Percentiles rank a stretch among this genome's conserved stretches.
Evolutionary conservation across 2,113 vertebrate genomes (phyloP).

Genomic region (Urocynchramus pylzowi): DNA sequence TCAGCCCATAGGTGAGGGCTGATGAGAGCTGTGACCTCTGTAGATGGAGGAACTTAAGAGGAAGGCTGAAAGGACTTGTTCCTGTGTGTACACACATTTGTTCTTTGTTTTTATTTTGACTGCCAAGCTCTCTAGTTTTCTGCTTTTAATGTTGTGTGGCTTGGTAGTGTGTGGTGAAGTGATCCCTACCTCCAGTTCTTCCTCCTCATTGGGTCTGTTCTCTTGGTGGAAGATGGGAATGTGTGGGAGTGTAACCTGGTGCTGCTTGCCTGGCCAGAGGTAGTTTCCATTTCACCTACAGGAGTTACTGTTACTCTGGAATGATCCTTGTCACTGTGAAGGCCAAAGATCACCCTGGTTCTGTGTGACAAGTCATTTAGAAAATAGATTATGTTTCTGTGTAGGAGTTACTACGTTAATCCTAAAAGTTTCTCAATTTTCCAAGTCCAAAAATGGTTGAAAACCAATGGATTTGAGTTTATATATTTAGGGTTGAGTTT

Average conservation of each 20-base stretch:
- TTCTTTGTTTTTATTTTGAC: neutral
- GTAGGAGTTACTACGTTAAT: neutral
- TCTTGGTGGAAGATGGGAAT: accelerated
- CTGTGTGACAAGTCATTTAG: neutral
- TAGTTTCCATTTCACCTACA: neutral
- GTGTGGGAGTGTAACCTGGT: accelerated
- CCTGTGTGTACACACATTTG: neutral
- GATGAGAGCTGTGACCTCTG: neutral
- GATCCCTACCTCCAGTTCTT: neutral
- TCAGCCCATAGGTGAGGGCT: neutral
- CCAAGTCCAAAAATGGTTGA: neutral
- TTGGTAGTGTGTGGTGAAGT: neutral
- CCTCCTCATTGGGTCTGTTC: neutral
- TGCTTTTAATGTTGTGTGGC: neutral
- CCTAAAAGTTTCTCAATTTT: neutral
- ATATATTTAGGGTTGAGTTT: neutral
- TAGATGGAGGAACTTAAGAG: neutral
- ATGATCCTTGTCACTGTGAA: neutral
- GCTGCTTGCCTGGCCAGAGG: neutral
- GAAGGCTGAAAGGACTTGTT: neutral
- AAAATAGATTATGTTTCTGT: neutral
- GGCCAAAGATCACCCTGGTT: neutral
- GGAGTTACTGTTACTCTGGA: neutral
- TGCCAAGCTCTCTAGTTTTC: neutral
- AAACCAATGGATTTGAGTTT: neutral